Base-by-base conservation (phyloP, 2,113 vertebrate genomes). In the Ahaetulla prasina region DNA sequence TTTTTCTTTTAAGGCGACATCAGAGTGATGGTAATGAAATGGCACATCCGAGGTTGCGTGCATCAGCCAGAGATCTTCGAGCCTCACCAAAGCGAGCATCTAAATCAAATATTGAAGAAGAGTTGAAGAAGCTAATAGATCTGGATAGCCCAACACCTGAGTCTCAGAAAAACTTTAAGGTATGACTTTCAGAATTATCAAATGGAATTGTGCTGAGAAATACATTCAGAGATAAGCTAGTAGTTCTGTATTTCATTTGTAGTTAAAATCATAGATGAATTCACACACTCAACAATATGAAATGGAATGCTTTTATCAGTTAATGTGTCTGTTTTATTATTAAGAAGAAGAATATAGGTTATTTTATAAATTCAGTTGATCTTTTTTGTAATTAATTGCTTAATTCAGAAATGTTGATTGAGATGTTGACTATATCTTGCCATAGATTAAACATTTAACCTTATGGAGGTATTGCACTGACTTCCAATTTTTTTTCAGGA, bases 71-170 rank as follows among this genome's bases (percentile, higher is more conserved):
- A 94, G 99, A 99, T 94, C 98, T 99, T 45, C 98, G 99, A 35
- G 96, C 97, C 1, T 99, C 98, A 7, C 99, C 99, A 0, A 99
- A 99, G 96, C 97, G 97, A 60, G 95, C 98, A 6, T 98, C 98
- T 89, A 99, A 99, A 94, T 98, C 99, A 90, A 98, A 98, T 0
- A 97, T 99, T 0, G 99, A 99, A 95, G 99, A 99, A 91, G 99
- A 99, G n/a, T 95, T 98, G 91, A 99, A 99, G 98, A 98, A 99
- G 93, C 96, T 99, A 94, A 98, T 98, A 4, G 96, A 98, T 91
- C 97, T 98, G 5, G 98, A 99, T 93, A 99, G 98, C 91, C 98
- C 98, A 54, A 98, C 98, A 25, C 89, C 98, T 25, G 97, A 95
- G 92, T 97, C 98, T 94, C 96, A 98, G 94, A 98, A 99, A 92